These are phyloP conservation scores for Caranx ignobilis DNA, from an alignment of 2,113 vertebrate genomes.

Conservation along the genomic window DNA sequence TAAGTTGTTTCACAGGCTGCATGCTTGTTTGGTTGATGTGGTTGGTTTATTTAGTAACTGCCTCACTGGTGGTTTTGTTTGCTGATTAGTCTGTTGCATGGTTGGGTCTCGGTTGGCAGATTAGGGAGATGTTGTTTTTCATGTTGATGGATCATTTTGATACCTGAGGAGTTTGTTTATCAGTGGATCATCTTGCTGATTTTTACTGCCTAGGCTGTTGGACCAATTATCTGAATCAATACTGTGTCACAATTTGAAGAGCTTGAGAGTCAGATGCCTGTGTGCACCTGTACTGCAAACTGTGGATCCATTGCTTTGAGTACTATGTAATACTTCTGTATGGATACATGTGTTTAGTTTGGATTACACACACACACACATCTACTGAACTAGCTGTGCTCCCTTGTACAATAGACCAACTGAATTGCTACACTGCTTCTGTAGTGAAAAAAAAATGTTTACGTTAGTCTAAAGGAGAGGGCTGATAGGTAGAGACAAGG, in stretches of 20 bases:
- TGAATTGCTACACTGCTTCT: constrained; percentile 9
- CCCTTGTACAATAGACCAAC: constrained; percentile 1
- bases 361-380: not conserved
- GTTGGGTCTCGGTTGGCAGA: not conserved
- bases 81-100: not conserved
- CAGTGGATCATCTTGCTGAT: not conserved
- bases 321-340: not conserved
- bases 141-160: not conserved
- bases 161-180: not conserved
- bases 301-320: not conserved
- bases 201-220: not conserved
- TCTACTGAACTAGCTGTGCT: not conserved
- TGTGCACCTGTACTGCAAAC: not conserved
- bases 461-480: not conserved
- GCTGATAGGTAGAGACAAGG: not conserved
- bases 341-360: not conserved
- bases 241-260: not conserved
- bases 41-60: not conserved
- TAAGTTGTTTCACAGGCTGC: not conserved
- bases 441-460: constrained; percentile 28
- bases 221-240: not conserved
- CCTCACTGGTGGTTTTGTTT: not conserved
- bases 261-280: not conserved
- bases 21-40: not conserved
- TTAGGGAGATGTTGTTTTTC: not conserved